Evolutionary conservation across 2,113 vertebrate species (phyloP).

Genomic region (Epinephelus moara): DNA sequence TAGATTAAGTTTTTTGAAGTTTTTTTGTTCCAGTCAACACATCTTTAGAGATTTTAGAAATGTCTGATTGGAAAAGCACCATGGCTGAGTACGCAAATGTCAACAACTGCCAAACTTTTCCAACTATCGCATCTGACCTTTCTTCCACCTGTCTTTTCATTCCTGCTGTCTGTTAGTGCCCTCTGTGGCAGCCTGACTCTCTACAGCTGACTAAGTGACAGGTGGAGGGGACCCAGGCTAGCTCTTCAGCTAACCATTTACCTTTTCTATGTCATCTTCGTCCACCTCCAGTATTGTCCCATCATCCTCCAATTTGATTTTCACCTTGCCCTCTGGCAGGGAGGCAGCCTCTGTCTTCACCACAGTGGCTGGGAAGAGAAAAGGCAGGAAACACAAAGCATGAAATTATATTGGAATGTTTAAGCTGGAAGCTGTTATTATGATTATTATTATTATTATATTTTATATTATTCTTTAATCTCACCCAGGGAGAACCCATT

Average conservation of each 20-base stretch:
- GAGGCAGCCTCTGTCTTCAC: constrained; percentile 86
- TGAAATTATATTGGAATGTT: background rate
- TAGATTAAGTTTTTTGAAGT: background rate
- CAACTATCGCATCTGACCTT: constrained; percentile 21
- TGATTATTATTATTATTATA: too few relatives aligned
- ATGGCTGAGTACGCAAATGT: background rate
- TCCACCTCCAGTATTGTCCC: constrained; percentile 94
- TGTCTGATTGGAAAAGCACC: background rate
- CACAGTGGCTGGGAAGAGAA: constrained; percentile 87
- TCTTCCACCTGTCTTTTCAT: constrained; percentile 13
- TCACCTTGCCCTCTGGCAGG: constrained; percentile 92
- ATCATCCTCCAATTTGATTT: constrained; percentile 94
- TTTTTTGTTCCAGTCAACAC: background rate
- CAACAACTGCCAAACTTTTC: background rate
- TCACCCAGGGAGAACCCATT: constrained; percentile 97
- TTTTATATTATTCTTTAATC: background rate
- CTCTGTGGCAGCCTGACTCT: constrained; percentile 1
- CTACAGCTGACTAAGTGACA: constrained; percentile 3
- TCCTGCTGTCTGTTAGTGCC: constrained; percentile 1
- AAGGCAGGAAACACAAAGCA: background rate
- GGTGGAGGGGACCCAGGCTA: constrained; percentile 14
- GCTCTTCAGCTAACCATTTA: constrained; percentile 51
- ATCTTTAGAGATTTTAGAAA: background rate
- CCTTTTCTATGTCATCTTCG: constrained; percentile 97
- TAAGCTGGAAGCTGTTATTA: background rate